A percentile compares a stretch with the other conserved stretches of the same genome.
Evolutionary conservation across 2,797 vertebrate species (phyloP).

Genomic region (Picus viridis): DNA sequence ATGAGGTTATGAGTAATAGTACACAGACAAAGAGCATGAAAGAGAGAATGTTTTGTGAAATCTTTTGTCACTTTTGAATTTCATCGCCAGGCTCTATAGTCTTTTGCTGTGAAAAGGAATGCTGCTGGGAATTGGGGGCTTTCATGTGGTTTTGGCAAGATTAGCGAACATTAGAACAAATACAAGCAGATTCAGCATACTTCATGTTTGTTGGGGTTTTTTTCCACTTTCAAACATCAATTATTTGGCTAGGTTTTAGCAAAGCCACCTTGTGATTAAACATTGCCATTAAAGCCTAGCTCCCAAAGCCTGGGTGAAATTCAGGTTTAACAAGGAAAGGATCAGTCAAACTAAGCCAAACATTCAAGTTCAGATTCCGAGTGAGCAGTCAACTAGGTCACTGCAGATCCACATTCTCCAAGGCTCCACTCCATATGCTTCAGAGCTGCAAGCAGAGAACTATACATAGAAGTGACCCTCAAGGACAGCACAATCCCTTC

Average conservation of each 20-base stretch:
- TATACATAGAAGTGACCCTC: neutral
- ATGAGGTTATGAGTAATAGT: neutral
- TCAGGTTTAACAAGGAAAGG: neutral
- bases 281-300: slow-evolving; percentile 48
- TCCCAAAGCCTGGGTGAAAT: slow-evolving; percentile 7
- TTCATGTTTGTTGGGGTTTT: slow-evolving; percentile 20
- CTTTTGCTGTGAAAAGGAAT: neutral
- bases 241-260: slow-evolving; percentile 81
- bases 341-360: slow-evolving; percentile 11
- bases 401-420: neutral
- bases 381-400: slow-evolving; percentile 36
- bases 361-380: slow-evolving; percentile 10
- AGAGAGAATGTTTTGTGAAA: neutral
- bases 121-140: neutral
- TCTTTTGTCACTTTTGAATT: neutral
- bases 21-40: neutral
- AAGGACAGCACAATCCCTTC: neutral
- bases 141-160: slow-evolving; percentile 11
- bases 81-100: neutral
- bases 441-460: neutral
- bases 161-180: neutral
- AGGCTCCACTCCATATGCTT: neutral
- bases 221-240: slow-evolving; percentile 72
- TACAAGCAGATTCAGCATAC: slow-evolving; percentile 75
- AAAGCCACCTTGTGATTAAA: slow-evolving; percentile 80